These are phyloP conservation scores for Tridacna gigas DNA, from an alignment of 2,888 invertebrate species.

Conservation along the genomic window DNA sequence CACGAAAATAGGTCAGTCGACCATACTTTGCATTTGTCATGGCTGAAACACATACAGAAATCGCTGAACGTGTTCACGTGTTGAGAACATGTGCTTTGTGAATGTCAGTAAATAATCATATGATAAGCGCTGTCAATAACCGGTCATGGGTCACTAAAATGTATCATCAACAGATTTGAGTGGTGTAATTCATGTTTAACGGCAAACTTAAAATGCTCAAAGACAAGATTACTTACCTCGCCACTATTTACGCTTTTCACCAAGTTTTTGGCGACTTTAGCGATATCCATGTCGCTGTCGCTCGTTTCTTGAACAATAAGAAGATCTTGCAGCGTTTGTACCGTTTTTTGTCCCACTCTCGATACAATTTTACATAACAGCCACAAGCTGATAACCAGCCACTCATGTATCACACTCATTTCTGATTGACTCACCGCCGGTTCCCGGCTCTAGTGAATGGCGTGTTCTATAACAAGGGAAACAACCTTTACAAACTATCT, in stretches of 20 bases:
- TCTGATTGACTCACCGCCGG: not conserved
- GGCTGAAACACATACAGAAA: too few relatives aligned
- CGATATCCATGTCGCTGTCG: constrained; percentile 69
- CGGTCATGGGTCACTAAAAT: too few relatives aligned
- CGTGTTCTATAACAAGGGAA: constrained; percentile 1
- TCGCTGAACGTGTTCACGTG: too few relatives aligned
- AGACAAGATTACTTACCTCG: constrained; percentile 74
- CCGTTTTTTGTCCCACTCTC: constrained; percentile 23
- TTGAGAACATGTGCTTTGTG: too few relatives aligned
- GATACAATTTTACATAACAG: constrained; percentile 43
- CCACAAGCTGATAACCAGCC: constrained; percentile 60
- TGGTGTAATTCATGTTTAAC: constrained; percentile 84
- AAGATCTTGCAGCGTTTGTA: too few relatives aligned
- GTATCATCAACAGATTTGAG: too few relatives aligned
- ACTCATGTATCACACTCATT: constrained; percentile 45
- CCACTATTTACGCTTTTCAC: constrained; percentile 82
- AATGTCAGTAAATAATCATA: too few relatives aligned
- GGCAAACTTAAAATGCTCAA: constrained; percentile 81
- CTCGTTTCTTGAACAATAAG: not conserved
- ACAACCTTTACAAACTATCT: not conserved
- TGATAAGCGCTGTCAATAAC: too few relatives aligned
- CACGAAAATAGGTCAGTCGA: too few relatives aligned
- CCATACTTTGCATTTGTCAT: too few relatives aligned
- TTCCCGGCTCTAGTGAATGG: not conserved
- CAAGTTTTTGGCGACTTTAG: constrained; percentile 82